Conservation (phyloP, 2,797 vertebrate species). For the Vultur gryphus region DNA sequence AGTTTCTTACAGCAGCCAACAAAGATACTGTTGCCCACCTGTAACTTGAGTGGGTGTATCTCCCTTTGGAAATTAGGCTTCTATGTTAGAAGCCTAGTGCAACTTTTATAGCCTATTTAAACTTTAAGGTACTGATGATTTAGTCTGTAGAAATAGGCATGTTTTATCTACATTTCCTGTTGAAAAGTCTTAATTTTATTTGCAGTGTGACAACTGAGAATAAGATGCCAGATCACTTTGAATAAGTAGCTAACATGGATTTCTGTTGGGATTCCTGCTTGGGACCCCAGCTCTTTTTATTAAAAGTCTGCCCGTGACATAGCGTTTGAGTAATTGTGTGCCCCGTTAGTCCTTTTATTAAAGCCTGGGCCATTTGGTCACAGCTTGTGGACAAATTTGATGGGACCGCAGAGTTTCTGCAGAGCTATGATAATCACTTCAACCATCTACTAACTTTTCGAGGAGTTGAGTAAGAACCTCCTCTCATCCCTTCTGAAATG, state of each 20-base stretch:
- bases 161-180: neutral
- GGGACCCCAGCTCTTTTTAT: neutral
- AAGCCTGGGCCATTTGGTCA: neutral
- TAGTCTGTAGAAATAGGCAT: neutral
- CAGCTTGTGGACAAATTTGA: neutral
- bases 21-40: neutral
- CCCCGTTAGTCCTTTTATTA: neutral
- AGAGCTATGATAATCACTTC: neutral
- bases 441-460: neutral
- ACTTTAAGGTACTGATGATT: neutral
- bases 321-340: neutral
- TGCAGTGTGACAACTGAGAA: neutral
- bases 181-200: neutral
- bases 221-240: neutral
- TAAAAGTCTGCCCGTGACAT: neutral
- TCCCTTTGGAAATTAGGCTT: neutral
- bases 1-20: neutral
- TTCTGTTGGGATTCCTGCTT: neutral
- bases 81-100: neutral
- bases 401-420: neutral
- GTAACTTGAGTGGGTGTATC: neutral
- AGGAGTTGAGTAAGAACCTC: neutral
- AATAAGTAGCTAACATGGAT: neutral
- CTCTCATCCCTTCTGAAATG: neutral
- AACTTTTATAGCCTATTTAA: neutral